A percentile compares a stretch with the other conserved stretches of the same genome.
phyloP scores from a whole-genome alignment of 1,140 invertebrate species.

The Ips nitidus region DNA sequence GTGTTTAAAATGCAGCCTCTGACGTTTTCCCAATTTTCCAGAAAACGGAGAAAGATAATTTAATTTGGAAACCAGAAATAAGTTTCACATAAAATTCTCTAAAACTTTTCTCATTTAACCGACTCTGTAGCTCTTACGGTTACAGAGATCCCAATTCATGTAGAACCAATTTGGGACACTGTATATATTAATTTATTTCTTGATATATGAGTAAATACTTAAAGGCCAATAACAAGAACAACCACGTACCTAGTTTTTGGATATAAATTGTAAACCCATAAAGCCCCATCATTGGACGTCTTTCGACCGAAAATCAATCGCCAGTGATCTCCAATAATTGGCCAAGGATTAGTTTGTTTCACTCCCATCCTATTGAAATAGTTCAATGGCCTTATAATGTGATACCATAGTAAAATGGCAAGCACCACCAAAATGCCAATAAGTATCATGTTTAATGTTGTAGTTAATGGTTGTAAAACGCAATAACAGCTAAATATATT shows the following conservation, averaged over 20 bases:
- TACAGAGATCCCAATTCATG: neutral
- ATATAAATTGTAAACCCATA: conserved; percentile 33
- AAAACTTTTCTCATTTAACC: no score
- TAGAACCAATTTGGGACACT: neutral
- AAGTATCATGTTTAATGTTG: conserved; percentile 10
- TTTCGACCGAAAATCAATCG: conserved; percentile 12
- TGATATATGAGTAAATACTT: neutral
- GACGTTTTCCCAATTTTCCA: no score
- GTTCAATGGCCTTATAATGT: conserved; percentile 37
- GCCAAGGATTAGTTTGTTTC: conserved; percentile 48
- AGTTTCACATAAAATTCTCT: no score
- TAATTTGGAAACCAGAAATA: no score
- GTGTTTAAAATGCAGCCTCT: no score
- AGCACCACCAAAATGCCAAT: neutral
- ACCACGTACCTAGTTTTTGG: conserved; percentile 35
- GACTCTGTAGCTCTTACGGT: no score
- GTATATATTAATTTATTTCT: neutral
- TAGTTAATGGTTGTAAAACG: neutral
- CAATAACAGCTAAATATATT: neutral
- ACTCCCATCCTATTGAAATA: conserved; percentile 55
- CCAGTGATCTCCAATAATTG: conserved; percentile 49
- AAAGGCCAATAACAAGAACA: neutral
- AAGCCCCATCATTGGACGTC: conserved; percentile 16
- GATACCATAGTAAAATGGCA: neutral
- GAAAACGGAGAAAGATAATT: no score